Evolutionary conservation across 2,797 vertebrate genomes (phyloP), one percentile per base, ranked within the genome.

Genomic region (Scomberomorus guttatus): DNA sequence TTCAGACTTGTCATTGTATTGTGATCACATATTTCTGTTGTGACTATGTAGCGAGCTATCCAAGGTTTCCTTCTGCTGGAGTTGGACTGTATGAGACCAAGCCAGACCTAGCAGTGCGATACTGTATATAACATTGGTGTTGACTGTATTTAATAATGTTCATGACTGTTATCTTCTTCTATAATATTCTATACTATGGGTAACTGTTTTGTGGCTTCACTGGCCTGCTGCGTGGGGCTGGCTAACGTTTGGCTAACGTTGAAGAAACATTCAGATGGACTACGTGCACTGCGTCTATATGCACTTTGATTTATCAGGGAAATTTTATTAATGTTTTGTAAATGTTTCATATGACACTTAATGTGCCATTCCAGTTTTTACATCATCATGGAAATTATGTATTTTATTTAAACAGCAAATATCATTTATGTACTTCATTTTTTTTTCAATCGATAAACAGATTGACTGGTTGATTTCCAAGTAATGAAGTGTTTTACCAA

Each of bases 271-370:
- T 97, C 95, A 95, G 95, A 97, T 95, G 96, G 96, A 96, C 96
- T 95, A 96, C 95, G 96, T 96, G 97, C 97, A 97, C 96, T 97
- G 97, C 96, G 96, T 98, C 96, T 97, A 97, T 97, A 97, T 98
- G 97, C 98, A 99, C 98, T 98, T 97, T 98, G 97, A 96, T 97
- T 98, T 98, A 97, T 99, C 98, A 99, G 98, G 98, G 98, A 99
- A 97, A 97, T 97, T 99, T 98, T 98, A 97, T 97, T 98, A 97
- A 97, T 97, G 97, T 98, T 99, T 99, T 98, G 96, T 98, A 98
- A 98, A 98, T 98, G 97, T 96, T 97, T 97, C 96, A 97, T 97
- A 97, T 96, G 96, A 95, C 97, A 97, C 96, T 97, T 95, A 96
- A 95, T 89, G 95, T 98, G 96, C 96, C 96, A 97, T 97, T 97